These are phyloP conservation scores for Limnephilus marmoratus DNA, from an alignment of 2,888 invertebrate species.

Conservation along the genomic window DNA sequence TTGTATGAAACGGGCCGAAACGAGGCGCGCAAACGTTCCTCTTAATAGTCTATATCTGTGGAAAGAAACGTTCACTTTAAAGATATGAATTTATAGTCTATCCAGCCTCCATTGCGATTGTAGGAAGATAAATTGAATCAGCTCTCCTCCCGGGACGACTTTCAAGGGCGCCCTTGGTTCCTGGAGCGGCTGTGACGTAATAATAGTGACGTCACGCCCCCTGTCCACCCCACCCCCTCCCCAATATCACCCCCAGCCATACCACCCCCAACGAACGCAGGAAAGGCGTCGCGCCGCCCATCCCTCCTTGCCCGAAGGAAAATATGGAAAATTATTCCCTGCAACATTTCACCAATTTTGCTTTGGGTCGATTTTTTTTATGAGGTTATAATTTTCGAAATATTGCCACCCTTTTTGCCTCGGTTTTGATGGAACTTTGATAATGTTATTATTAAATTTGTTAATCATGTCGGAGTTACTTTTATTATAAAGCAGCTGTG, in stretches of 20 bases:
- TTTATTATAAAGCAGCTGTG: too few relatives aligned
- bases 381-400: background rate
- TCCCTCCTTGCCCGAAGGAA: background rate
- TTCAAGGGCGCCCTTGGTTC: slow-evolving; percentile 58
- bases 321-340: background rate
- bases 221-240: background rate
- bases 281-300: background rate
- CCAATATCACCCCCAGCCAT: background rate
- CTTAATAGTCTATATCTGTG: background rate
- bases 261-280: background rate
- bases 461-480: too few relatives aligned
- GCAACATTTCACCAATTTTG: background rate
- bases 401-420: background rate
- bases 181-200: slow-evolving; percentile 57
- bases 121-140: slow-evolving; percentile 30
- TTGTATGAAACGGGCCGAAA: too few relatives aligned
- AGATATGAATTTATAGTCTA: background rate
- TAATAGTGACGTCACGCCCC: slow-evolving; percentile 51
- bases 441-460: background rate
- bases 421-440: background rate
- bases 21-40: too few relatives aligned
- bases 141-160: slow-evolving; percentile 20
- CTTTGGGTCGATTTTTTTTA: background rate
- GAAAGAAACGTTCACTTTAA: background rate
- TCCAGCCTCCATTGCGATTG: background rate